phyloP scores from a whole-genome alignment of 2,797 vertebrate species.

The Notolepis coatsorum region DNA sequence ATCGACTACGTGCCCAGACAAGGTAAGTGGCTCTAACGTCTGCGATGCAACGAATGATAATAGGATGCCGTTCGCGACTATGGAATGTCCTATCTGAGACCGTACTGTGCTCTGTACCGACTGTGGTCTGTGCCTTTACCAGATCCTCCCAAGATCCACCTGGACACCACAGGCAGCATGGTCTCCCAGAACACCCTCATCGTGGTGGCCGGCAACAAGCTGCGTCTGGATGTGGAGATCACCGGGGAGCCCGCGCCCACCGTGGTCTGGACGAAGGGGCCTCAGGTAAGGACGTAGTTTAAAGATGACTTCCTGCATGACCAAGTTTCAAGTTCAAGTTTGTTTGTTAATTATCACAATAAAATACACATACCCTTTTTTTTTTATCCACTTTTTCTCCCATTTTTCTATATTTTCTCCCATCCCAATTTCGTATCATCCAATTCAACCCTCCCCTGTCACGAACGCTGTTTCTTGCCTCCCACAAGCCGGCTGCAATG shows the following conservation, averaged over 20 bases:
- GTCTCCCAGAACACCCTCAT: slow-evolving; percentile 90
- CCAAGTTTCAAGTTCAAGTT: too few relatives aligned
- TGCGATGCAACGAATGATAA: not conserved
- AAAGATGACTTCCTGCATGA: too few relatives aligned
- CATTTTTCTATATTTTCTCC: too few relatives aligned
- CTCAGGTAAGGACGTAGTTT: slow-evolving; percentile 72
- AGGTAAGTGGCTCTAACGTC: slow-evolving; percentile 64
- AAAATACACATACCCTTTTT: too few relatives aligned
- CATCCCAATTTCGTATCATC: too few relatives aligned
- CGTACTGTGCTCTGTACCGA: not conserved
- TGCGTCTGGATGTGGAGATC: slow-evolving; percentile 91
- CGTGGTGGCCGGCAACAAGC: slow-evolving; percentile 93
- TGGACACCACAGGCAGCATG: slow-evolving; percentile 89
- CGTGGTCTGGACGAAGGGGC: slow-evolving; percentile 85
- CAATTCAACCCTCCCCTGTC: too few relatives aligned
- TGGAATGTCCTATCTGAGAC: not conserved
- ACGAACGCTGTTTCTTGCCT: too few relatives aligned
- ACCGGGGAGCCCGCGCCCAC: slow-evolving; percentile 89
- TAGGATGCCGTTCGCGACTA: not conserved
- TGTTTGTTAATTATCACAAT: too few relatives aligned
- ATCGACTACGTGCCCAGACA: slow-evolving; percentile 91
- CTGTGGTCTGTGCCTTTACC: slow-evolving; percentile 1
- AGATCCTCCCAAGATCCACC: slow-evolving; percentile 95
- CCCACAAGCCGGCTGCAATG: too few relatives aligned
- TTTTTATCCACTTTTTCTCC: too few relatives aligned